Conservation (phyloP, 2,888 invertebrate species). For the Plusia festucae region DNA sequence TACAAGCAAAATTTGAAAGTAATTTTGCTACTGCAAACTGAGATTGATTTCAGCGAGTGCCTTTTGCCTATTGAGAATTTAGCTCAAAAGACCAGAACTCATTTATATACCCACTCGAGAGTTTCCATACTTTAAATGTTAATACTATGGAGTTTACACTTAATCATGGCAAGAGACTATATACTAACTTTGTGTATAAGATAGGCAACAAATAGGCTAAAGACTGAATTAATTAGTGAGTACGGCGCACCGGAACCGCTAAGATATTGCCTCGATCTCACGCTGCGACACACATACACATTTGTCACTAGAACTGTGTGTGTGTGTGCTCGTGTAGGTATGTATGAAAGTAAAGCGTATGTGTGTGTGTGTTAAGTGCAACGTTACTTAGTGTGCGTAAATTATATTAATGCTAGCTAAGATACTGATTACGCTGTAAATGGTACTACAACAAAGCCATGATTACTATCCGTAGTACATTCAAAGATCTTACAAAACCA, state of each 20-base stretch:
- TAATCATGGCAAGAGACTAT: conserved; percentile 15
- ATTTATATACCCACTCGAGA: neutral
- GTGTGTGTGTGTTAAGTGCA: neutral
- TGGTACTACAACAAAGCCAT: conserved; percentile 6
- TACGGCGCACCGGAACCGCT: conserved; percentile 35
- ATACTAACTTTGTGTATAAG: conserved; percentile 13
- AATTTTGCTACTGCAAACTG: neutral
- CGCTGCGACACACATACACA: conserved; percentile 30
- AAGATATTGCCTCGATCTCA: conserved; percentile 48
- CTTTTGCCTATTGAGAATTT: neutral
- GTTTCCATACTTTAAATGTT: neutral
- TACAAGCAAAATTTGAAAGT: neutral
- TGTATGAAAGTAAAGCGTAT: neutral
- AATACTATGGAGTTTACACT: conserved; percentile 7
- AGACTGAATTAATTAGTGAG: conserved; percentile 47
- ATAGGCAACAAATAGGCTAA: conserved; percentile 28
- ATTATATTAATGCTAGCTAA: conserved; percentile 34
- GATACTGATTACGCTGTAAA: conserved; percentile 24
- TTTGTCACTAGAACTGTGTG: conserved; percentile 32
- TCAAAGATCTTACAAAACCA: neutral
- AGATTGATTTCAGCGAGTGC: neutral
- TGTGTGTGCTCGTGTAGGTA: neutral
- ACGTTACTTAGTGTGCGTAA: conserved; percentile 9
- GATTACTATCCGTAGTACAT: neutral
- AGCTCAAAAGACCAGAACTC: neutral